A percentile compares a stretch with the other conserved stretches of the same genome.
Conservation (phyloP, 2,888 invertebrate species). For the Drosophila rubida region DNA sequence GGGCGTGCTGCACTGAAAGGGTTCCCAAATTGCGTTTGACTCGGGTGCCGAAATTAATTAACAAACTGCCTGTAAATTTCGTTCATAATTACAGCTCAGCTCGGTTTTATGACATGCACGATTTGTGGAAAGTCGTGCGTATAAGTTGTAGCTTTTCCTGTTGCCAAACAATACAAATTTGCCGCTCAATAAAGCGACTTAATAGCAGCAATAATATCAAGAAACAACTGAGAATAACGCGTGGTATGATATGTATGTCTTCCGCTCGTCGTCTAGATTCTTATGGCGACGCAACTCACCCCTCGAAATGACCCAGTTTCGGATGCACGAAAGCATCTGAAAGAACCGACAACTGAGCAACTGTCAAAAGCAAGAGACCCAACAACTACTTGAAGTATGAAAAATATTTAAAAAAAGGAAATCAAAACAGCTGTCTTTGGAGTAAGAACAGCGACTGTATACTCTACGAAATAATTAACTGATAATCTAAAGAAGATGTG, state of each 20-base stretch:
- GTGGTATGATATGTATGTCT: slow-evolving; percentile 35
- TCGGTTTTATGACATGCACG: slow-evolving; percentile 37
- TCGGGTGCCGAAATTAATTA: slow-evolving; percentile 73
- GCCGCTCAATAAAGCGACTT: slow-evolving; percentile 76
- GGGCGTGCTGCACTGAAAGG: slow-evolving; percentile 49
- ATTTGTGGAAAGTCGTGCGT: slow-evolving; percentile 60
- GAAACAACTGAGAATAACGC: too few relatives aligned
- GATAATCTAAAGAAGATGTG: background rate
- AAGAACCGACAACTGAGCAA: slow-evolving; percentile 49
- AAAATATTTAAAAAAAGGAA: slow-evolving; percentile 14
- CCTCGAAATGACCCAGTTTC: slow-evolving; percentile 53
- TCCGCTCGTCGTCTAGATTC: slow-evolving; percentile 47
- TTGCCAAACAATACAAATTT: slow-evolving; percentile 65
- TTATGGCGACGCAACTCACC: slow-evolving; percentile 33
- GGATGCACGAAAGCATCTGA: slow-evolving; percentile 35
- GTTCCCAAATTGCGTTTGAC: slow-evolving; percentile 18
- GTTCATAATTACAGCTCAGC: slow-evolving; percentile 63
- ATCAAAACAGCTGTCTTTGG: background rate
- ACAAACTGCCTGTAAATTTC: slow-evolving; percentile 70
- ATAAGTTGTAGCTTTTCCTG: slow-evolving; percentile 39
- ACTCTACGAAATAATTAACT: background rate
- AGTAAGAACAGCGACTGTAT: background rate
- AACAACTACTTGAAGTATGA: slow-evolving; percentile 12
- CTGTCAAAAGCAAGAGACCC: slow-evolving; percentile 37
- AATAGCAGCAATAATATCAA: slow-evolving; percentile 53